These are phyloP conservation scores for Tangara arthus DNA, from an alignment of 2,797 vertebrate species.

Conservation along the genomic window DNA sequence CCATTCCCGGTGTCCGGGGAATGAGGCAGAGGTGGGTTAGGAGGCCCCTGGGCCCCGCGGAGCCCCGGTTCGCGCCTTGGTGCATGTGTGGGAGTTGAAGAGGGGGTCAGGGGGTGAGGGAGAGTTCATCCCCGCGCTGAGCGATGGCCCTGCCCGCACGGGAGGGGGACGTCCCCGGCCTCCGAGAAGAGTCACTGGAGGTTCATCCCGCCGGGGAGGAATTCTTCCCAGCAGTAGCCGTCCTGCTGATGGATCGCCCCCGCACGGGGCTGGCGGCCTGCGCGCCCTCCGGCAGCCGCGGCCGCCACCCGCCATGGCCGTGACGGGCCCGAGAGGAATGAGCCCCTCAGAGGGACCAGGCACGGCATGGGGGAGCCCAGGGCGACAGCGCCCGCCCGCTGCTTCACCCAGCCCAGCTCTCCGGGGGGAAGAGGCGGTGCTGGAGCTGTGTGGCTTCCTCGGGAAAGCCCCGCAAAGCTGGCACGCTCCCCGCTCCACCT, in stretches of 20 bases:
- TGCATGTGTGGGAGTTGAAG: conserved; percentile 66
- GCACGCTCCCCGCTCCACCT: background rate
- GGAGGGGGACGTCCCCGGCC: conserved; percentile 25
- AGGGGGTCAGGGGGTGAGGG: conserved; percentile 80
- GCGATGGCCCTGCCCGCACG: conserved; percentile 12
- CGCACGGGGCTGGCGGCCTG: background rate
- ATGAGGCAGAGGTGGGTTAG: background rate
- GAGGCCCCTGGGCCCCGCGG: background rate
- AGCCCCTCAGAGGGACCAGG: fast-evolving
- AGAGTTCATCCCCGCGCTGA: conserved; percentile 79
- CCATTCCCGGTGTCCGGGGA: fast-evolving
- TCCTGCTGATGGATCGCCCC: conserved; percentile 69
- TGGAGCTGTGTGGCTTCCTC: background rate
- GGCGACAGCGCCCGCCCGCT: fast-evolving
- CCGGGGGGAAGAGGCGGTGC: background rate
- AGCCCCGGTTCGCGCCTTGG: conserved; percentile 21
- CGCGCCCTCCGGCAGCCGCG: background rate
- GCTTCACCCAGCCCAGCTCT: background rate
- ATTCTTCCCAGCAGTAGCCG: conserved; percentile 60
- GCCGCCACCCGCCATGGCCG: background rate
- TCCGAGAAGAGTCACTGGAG: conserved; percentile 62
- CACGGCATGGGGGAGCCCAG: fast-evolving
- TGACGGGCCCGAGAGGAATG: background rate
- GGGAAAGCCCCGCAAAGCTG: background rate
- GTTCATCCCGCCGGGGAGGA: conserved; percentile 67